Conservation (phyloP, 2,797 vertebrate species). For the Hephaestus fuliginosus region DNA sequence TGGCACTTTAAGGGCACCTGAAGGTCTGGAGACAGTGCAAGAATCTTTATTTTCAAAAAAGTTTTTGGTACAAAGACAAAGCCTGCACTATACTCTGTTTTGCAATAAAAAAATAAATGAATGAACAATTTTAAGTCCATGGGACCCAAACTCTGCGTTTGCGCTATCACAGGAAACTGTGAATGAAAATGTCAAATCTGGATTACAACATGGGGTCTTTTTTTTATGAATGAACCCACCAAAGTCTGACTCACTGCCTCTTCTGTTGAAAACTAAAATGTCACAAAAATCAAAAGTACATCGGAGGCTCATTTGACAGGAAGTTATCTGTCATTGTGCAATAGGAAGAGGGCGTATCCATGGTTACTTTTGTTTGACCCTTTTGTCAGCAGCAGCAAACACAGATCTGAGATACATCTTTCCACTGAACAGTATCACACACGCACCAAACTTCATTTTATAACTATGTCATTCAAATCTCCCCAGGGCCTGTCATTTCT, state of each 20-base stretch:
- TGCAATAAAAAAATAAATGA: not conserved
- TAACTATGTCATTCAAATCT: constrained; percentile 29
- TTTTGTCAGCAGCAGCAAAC: constrained; percentile 48
- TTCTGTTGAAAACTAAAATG: constrained; percentile 51
- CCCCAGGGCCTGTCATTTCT: constrained; percentile 14
- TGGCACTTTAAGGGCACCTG: not conserved
- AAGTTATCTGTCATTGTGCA: constrained; percentile 66
- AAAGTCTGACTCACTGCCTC: constrained; percentile 57
- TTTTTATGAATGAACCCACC: constrained; percentile 53
- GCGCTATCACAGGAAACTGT: constrained; percentile 25
- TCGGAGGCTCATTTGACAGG: constrained; percentile 48
- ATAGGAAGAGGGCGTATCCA: constrained; percentile 69
- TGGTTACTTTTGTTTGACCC: constrained; percentile 63
- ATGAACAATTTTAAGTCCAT: not conserved
- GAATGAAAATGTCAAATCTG: constrained; percentile 50
- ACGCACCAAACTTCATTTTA: not conserved
- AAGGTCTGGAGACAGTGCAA: not conserved
- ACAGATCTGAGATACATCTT: constrained; percentile 31
- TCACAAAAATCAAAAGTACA: constrained; percentile 68
- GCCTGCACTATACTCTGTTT: not conserved
- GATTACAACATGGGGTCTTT: constrained; percentile 8
- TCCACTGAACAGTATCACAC: constrained; percentile 26
- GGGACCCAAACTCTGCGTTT: constrained; percentile 8
- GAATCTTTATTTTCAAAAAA: not conserved
- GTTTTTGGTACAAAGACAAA: not conserved